Base-by-base conservation (phyloP, 2,797 vertebrate genomes). In the Gorsachius magnificus region DNA sequence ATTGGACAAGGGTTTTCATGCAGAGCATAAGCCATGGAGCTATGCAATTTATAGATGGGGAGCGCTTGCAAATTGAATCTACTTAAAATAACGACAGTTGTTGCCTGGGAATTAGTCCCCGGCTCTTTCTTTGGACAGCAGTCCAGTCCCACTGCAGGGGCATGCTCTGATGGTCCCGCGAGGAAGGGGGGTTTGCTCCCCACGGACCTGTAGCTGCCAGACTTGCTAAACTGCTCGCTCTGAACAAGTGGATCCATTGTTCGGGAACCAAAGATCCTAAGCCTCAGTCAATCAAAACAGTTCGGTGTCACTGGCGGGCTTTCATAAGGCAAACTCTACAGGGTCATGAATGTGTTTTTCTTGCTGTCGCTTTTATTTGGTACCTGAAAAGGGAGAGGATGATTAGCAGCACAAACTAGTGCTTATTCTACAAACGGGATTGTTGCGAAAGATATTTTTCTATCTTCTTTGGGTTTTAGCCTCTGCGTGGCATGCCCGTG, bases 251-350 rank as follows among this genome's bases (percentile, higher is more conserved):
- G 58, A 96, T 97, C 25, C 26, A 4, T 89, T 83, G 70, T 80
- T 85, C 74, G 54, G 89, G 76, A 41, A 66, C 51, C 70, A 50
- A 45, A 86, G 48, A 88, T 82, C 83, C 89, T 60, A 56, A 83
- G 16, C 29, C 76, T 91, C 69, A 80, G 29, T 97, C 95, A 75
- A 20, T 97, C 87, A 83, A 58, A 89, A 11, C 85, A 65, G 66
- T 95, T 93, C 68, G 91, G 90, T 95, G 93, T 81, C 88, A 86
- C 86, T 96, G 97, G 93, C 54, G 89, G 85, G 86, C 89, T 96
- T 45, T 96, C 83, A 15, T 87, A 60, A 91, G 51, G 58, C 94
- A 97, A 94, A 94, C 96, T 94, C 69, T 9, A 85, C 95, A 64
- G 83, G n/a, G 60, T 93, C 76, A 81, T 85, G 87, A 89, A 82